Evolutionary conservation across 2,888 invertebrate genomes (phyloP), one percentile per base, ranked within the genome.

Genomic region (Scaptodrosophila latifasciaeformis): DNA sequence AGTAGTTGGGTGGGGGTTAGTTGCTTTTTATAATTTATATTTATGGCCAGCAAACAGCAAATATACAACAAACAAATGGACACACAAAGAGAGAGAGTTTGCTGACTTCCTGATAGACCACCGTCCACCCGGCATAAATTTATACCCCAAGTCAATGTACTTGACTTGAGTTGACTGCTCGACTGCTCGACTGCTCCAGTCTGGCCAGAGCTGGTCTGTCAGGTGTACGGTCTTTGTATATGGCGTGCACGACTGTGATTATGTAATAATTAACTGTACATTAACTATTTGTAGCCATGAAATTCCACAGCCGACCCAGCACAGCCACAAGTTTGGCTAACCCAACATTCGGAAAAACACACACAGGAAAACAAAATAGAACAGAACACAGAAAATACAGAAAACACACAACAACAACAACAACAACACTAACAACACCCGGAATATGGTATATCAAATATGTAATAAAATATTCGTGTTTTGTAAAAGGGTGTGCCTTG

Each of bases 201-300:
- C 12, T 37, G 18, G 4, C 6, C 29, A 24, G 40, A 40, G 10
- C 19, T 40, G 12, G 10, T 3, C 19, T 13, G 9, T 27, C 5
- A 27, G n/a, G n/a, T n/a, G n/a, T n/a, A n/a, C n/a, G n/a, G n/a
- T n/a, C n/a, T n/a, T n/a, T n/a, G n/a, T 65, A 24, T 57, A 19
- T 49, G 19, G 18, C 75, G 81, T 75, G 75, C 49, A 50, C 49
- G 37, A 46, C 53, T 59, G 79, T 81, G 69, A 75, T 81, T 75
- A 80, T 75, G 79, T 81, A 75, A 75, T 75, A 75, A 75, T 75
- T 81, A 75, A 68, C 79, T 81, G 59, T 62, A 81, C 75, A 75
- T 81, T 81, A 75, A 78, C 76, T 75, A 75, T 75, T 75, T 75
- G 81, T 75, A 75, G 63, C 81, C 75, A 81, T 81, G 79, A 81